Conservation (phyloP, 2,888 invertebrate species). For the Acanthosepion esculentum region DNA sequence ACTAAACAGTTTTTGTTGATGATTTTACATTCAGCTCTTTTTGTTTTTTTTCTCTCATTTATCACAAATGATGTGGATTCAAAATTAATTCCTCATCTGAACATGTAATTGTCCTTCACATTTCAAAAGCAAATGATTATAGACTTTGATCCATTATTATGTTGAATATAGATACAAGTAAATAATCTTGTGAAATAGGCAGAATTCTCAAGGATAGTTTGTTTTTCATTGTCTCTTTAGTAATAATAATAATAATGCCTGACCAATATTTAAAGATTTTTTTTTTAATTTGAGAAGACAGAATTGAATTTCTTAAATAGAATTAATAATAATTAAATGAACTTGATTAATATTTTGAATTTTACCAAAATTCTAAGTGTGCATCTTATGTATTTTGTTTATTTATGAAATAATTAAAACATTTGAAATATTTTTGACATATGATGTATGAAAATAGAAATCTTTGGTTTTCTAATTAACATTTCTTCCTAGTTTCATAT, state of each 20-base stretch:
- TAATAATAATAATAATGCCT: background rate
- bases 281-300: background rate
- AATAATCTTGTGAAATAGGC: background rate
- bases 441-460: background rate
- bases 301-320: background rate
- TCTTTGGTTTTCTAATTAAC: no score
- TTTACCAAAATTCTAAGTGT: background rate
- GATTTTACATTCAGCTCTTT: background rate
- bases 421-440: background rate
- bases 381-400: background rate
- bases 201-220: background rate
- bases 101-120: slow-evolving; percentile 14
- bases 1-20: background rate
- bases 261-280: background rate
- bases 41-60: background rate
- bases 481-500: no score
- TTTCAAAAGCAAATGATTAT: background rate
- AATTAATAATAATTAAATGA: background rate
- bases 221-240: background rate
- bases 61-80: background rate
- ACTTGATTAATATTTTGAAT: background rate
- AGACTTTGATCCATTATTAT: background rate
- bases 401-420: background rate
- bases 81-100: background rate
- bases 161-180: background rate